These are phyloP conservation scores for Drusus annulatus DNA, from an alignment of 1,140 invertebrate species.

Conservation along the genomic window DNA sequence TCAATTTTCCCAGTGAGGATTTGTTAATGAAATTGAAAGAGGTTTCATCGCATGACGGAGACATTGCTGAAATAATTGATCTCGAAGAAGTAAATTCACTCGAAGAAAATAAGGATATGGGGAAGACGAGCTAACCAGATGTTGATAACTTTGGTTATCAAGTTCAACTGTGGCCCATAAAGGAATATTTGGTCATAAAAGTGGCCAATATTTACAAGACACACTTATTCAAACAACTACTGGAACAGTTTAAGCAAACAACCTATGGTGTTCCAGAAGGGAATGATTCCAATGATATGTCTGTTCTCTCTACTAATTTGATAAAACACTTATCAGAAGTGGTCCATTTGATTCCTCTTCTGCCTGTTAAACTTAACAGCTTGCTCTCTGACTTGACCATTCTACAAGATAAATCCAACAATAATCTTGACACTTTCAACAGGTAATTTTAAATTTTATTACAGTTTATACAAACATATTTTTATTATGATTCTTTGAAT, in stretches of 20 bases:
- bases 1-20: conserved; percentile 52
- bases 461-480: neutral
- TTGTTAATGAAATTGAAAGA: neutral
- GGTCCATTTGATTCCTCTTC: conserved; percentile 13
- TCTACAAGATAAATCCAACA: neutral
- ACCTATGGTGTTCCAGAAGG: neutral
- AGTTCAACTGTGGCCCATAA: conserved; percentile 63
- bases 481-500: neutral
- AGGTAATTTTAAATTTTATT: too few relatives aligned
- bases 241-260: conserved; percentile 14
- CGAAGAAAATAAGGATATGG: neutral
- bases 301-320: conserved; percentile 22
- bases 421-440: conserved; percentile 15
- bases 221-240: conserved; percentile 56
- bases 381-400: conserved; percentile 29
- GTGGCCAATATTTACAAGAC: conserved; percentile 62
- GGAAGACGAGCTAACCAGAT: neutral
- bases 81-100: neutral
- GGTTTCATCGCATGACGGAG: neutral
- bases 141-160: conserved; percentile 53
- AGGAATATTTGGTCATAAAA: conserved; percentile 65
- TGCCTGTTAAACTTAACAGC: conserved; percentile 40
- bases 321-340: conserved; percentile 38
- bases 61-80: neutral
- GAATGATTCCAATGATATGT: neutral